Base-by-base conservation (phyloP, 2,113 vertebrate genomes). In the Maccullochella peelii region DNA sequence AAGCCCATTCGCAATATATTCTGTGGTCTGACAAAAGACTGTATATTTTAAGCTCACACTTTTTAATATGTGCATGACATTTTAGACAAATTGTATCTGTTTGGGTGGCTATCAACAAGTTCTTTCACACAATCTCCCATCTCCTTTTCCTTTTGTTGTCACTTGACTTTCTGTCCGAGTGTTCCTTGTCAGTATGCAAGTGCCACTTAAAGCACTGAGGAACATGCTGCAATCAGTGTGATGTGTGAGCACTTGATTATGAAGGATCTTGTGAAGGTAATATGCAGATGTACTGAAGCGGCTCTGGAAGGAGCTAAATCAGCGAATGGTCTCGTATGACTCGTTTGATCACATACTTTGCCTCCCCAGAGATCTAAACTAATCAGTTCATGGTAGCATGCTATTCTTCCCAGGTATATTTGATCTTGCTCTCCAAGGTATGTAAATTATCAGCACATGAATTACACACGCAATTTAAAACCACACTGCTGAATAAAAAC, bases 201-300 rank as follows among this genome's bases (percentile, higher is more conserved):
- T 61, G 78, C 72, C 73, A 63, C 83, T 92, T 77, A 57, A 63
- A 73, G 76, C 71, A 30, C 36, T 10, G 70, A 75, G 78, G 80
- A 76, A 67, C 82, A 66, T 47, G 83, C 52, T 72, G 69, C 79
- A 93, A 93, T 93, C 91, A 90, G 87, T 73, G 44, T 27, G 21
- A 20, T n/a, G 54, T 58, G 44, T 78, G 59, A 10, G 73, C 57
- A 71, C 78, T 88, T 84, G 87, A 91, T 86, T 83, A 73, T 86
- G 57, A 71, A 77, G 76, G 71, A 63, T 85, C 33, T 57, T 36
- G 18, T 30, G 75, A 80, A 80, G 68, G 78, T 71, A 74, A 84
- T 58, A 69, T 80, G 79, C 58, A 90, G 66, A 92, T 89, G 8
- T 50, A 20, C 38, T 66, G 68, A 47, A 84, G 75, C 59, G 8